Percentiles rank a stretch among this genome's conserved stretches.
Evolutionary conservation across 2,797 vertebrate species (phyloP).

Genomic region (Pipistrellus pygmaeus): DNA sequence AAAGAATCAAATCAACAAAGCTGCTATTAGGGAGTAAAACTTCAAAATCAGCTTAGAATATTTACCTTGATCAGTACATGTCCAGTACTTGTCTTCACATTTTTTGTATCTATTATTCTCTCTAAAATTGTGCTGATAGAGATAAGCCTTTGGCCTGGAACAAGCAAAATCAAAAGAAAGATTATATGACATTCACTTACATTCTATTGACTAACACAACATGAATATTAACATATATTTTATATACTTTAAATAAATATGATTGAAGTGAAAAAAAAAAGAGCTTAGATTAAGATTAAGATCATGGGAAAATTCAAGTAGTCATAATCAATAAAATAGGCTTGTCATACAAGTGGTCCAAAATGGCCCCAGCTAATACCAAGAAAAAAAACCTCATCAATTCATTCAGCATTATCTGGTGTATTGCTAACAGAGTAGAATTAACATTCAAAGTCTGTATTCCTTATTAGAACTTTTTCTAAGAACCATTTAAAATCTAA

Average conservation of each 20-base stretch:
- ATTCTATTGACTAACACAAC: background rate
- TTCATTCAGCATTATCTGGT: background rate
- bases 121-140: background rate
- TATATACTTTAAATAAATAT: constrained; percentile 18
- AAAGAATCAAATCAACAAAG: constrained; percentile 42
- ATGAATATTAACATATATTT: background rate
- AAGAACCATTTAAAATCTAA: constrained; percentile 9
- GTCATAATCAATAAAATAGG: background rate
- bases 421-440: background rate
- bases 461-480: background rate
- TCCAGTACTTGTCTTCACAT: background rate
- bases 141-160: background rate
- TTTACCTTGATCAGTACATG: background rate
- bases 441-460: constrained; percentile 22
- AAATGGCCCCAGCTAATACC: background rate
- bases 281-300: background rate
- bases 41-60: constrained; percentile 11
- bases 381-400: background rate
- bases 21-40: background rate
- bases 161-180: constrained; percentile 13
- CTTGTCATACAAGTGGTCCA: background rate
- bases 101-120: background rate
- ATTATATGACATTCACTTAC: background rate
- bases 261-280: background rate
- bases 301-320: background rate